Conservation (phyloP, 2,888 invertebrate genomes). For the Campopleginae sp. region DNA sequence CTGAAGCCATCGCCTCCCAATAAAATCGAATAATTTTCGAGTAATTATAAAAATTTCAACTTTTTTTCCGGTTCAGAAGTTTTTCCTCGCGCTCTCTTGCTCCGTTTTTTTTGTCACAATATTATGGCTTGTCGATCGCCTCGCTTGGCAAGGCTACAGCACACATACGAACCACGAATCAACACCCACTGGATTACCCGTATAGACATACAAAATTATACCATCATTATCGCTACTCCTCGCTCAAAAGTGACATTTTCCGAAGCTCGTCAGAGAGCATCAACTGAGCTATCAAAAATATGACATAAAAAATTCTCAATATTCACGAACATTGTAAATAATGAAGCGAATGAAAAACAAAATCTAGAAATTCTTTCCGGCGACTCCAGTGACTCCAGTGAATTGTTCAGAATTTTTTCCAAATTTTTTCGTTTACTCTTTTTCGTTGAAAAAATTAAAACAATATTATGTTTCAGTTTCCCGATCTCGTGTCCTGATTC, state of each 20-base stretch:
- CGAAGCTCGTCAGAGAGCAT: not conserved
- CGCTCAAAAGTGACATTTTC: not conserved
- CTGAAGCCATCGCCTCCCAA: conserved; percentile 26
- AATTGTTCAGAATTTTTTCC: too few species aligned
- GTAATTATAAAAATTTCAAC: not conserved
- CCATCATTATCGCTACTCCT: conserved; percentile 72
- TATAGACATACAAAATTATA: conserved; percentile 74
- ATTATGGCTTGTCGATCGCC: conserved; percentile 57
- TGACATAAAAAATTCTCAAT: not conserved
- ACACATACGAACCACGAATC: conserved; percentile 21
- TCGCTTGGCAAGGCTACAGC: conserved; percentile 67
- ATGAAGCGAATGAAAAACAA: too few species aligned
- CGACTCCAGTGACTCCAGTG: not conserved
- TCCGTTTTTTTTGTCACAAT: conserved; percentile 45
- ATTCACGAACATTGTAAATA: not conserved
- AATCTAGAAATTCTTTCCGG: not conserved
- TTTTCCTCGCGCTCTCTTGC: conserved; percentile 46
- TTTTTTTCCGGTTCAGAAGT: not conserved
- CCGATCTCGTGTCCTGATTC: not conserved
- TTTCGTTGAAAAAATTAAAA: too few species aligned
- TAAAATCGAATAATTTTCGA: not conserved
- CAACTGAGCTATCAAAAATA: not conserved
- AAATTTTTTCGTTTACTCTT: too few species aligned
- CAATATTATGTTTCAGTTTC: not conserved
- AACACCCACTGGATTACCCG: conserved; percentile 71